phyloP scores from a whole-genome alignment of 2,113 vertebrate species.

The Excalfactoria chinensis region DNA sequence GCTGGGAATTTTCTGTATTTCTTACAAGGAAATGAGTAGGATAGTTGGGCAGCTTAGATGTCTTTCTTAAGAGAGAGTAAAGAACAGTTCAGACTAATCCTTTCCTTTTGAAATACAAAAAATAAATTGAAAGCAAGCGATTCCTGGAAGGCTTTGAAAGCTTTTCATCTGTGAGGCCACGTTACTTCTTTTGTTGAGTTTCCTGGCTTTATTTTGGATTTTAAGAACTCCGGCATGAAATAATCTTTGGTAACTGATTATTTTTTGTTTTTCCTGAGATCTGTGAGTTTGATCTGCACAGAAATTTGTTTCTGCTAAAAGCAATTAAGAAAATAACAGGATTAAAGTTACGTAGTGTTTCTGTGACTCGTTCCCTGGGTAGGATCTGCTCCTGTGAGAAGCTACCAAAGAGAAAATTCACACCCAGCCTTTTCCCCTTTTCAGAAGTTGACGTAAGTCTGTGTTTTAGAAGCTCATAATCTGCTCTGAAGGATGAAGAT shows the following conservation, averaged over 20 bases:
- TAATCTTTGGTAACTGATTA: background rate
- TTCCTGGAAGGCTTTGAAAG: constrained; percentile 9
- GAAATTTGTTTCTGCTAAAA: background rate
- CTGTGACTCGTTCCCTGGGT: background rate
- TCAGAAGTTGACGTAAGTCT: background rate
- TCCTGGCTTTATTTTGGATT: background rate
- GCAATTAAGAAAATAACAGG: background rate
- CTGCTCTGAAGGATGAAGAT: background rate
- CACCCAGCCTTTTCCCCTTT: background rate
- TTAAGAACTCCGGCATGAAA: background rate
- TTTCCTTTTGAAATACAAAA: background rate
- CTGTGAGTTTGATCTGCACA: background rate
- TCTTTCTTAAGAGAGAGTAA: background rate
- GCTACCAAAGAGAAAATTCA: background rate
- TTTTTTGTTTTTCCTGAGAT: background rate
- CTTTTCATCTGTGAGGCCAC: background rate
- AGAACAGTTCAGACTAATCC: constrained; percentile 18
- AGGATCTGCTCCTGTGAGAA: background rate
- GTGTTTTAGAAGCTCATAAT: background rate
- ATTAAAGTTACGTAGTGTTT: background rate
- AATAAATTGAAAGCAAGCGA: background rate
- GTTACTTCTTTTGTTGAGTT: background rate
- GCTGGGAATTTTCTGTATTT: constrained; percentile 16
- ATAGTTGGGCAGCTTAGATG: background rate
- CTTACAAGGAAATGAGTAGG: constrained; percentile 31